A percentile compares a stretch with the other conserved stretches of the same genome.
Conservation (phyloP, 1,140 invertebrate species). For the Philotrypesis tridentata region DNA sequence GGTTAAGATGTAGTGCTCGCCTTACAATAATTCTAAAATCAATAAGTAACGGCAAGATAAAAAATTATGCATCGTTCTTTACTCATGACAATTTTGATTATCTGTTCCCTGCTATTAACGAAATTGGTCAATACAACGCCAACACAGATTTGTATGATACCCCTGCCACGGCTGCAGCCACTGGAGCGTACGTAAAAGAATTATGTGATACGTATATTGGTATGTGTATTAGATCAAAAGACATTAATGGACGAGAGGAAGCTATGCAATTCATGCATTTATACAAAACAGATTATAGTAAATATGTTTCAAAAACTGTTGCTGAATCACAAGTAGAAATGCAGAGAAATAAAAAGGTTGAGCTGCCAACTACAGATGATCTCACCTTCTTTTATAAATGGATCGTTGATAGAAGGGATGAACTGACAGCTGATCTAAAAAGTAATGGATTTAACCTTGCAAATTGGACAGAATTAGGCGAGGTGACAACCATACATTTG, state of each 20-base stretch:
- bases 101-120: background rate
- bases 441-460: background rate
- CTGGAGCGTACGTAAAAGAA: background rate
- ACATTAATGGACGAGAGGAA: background rate
- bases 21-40: background rate
- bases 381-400: background rate
- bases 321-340: background rate
- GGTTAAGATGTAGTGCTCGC: background rate
- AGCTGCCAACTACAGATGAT: background rate
- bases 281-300: background rate
- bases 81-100: background rate
- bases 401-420: background rate
- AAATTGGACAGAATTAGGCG: background rate
- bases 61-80: background rate
- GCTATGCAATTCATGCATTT: background rate
- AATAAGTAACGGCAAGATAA: background rate
- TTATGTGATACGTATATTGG: background rate
- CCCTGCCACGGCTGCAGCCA: background rate
- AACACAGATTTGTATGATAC: background rate
- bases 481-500: background rate
- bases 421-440: background rate
- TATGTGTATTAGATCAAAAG: background rate
- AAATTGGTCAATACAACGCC: too few species aligned
- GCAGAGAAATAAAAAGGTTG: background rate
- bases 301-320: background rate